Evolutionary conservation across 2,113 vertebrate genomes (phyloP).

Genomic region (Narcine bancroftii): DNA sequence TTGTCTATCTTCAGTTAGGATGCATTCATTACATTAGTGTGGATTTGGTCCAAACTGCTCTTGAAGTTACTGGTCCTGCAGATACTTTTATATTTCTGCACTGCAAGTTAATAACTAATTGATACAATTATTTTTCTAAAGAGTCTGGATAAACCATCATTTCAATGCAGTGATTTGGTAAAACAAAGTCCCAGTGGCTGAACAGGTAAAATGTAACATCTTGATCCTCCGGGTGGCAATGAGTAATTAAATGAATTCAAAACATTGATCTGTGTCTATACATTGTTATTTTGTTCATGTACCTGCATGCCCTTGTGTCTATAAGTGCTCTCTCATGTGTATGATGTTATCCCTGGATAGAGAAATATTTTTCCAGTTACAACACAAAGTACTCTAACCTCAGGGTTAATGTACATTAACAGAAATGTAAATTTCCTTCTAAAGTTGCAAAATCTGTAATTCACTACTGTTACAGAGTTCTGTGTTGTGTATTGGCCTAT

Average conservation of each 20-base stretch:
- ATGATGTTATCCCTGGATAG: neutral
- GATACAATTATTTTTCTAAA: neutral
- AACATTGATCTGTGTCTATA: neutral
- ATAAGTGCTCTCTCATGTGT: neutral
- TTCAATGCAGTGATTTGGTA: neutral
- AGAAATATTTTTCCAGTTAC: neutral
- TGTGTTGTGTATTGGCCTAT: too few relatives aligned
- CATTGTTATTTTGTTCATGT: constrained; percentile 11
- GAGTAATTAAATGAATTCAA: neutral
- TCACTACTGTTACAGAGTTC: too few relatives aligned
- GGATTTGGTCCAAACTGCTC: neutral
- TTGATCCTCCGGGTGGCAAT: neutral
- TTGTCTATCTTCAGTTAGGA: neutral
- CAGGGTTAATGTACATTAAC: neutral
- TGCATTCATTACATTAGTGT: neutral
- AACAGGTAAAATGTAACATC: neutral
- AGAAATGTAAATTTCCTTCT: neutral
- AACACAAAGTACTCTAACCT: neutral
- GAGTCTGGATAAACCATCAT: neutral
- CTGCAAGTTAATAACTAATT: neutral
- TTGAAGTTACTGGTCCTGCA: too few relatives aligned
- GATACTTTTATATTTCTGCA: neutral
- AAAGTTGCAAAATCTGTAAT: neutral
- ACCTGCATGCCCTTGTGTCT: neutral
- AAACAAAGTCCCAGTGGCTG: neutral